phyloP scores from a whole-genome alignment of 2,797 vertebrate species.

The Hemitrygon akajei region DNA sequence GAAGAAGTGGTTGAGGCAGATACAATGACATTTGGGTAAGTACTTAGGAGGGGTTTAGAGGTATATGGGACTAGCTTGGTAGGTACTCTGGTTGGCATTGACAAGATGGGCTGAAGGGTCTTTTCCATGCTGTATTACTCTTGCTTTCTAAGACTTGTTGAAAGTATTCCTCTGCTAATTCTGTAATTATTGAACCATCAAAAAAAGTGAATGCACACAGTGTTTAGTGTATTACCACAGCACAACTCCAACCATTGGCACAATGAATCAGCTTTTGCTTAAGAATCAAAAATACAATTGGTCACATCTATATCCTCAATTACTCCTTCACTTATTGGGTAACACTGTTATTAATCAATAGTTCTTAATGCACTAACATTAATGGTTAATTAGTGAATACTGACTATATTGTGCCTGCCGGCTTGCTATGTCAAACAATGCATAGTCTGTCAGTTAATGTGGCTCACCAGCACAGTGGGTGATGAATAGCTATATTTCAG shows the following conservation, averaged over 20 bases:
- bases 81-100: no score
- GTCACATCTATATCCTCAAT: neutral
- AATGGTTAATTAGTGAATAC: neutral
- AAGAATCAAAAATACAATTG: neutral
- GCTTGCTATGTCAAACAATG: neutral
- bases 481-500: neutral
- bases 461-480: neutral
- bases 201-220: neutral
- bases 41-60: no score
- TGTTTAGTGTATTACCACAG: neutral
- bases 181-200: neutral
- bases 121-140: no score
- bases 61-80: no score
- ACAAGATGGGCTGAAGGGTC: no score
- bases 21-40: no score
- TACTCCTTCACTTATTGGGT: neutral
- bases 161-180: neutral
- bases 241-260: no score
- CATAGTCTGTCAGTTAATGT: neutral
- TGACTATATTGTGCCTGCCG: neutral
- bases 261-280: no score
- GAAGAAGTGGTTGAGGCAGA: no score
- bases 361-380: neutral
- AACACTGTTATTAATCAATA: neutral
- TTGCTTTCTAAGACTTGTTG: no score